Percentiles rank a stretch among this genome's conserved stretches.
Evolutionary conservation across 2,113 vertebrate species (phyloP).

Genomic region (Embiotoca jacksoni): DNA sequence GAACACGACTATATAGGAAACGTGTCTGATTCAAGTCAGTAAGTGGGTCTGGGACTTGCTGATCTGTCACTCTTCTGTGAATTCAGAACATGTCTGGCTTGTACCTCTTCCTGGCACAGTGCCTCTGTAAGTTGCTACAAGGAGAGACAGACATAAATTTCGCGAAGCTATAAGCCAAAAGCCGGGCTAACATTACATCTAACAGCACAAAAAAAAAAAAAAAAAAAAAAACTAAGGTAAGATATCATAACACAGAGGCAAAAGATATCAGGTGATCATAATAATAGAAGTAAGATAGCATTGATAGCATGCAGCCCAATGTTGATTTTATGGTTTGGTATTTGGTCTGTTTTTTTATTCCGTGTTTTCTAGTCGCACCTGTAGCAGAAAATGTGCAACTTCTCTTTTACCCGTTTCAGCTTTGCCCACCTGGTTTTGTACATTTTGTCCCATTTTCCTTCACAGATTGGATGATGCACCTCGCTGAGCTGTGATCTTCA

Average conservation of each 20-base stretch:
- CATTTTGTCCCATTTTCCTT: constrained; percentile 18
- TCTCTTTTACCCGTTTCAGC: not conserved
- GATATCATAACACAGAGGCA: not conserved
- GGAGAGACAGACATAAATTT: constrained; percentile 25
- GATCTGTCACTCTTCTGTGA: constrained; percentile 55
- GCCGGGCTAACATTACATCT: not conserved
- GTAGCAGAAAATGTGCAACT: not conserved
- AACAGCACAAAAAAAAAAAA: not conserved
- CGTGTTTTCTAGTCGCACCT: not conserved
- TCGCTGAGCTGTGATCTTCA: constrained; percentile 39
- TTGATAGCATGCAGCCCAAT: not conserved
- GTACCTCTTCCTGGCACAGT: constrained; percentile 25
- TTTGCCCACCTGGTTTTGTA: constrained; percentile 13
- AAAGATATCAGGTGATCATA: not conserved
- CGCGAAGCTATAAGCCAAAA: constrained; percentile 9
- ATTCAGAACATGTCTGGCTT: constrained; percentile 50
- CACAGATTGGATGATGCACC: constrained; percentile 31
- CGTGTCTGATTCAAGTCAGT: constrained; percentile 56
- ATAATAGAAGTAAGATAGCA: too few relatives aligned
- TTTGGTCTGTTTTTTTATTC: not conserved
- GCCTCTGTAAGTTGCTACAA: constrained; percentile 22
- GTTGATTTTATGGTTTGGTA: not conserved
- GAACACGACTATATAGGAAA: constrained; percentile 62
- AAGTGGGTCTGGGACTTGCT: constrained; percentile 62
- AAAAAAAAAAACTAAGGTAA: not conserved